These are phyloP conservation scores for Nyctibius bracteatus DNA, from an alignment of 2,113 vertebrate species.

Conservation along the genomic window DNA sequence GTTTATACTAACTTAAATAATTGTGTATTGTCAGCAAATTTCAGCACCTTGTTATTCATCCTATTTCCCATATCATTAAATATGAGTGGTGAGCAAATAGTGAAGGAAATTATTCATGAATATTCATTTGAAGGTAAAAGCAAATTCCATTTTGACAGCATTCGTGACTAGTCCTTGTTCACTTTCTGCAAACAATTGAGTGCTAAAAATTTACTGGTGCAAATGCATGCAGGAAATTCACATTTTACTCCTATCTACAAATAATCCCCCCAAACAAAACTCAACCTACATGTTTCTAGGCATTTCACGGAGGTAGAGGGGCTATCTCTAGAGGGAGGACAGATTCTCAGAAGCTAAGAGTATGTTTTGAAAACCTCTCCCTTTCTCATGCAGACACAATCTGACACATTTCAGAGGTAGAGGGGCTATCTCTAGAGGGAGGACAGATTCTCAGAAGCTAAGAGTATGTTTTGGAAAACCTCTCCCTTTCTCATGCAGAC, in stretches of 20 bases:
- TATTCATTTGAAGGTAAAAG: constrained; percentile 61
- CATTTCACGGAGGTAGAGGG: neutral
- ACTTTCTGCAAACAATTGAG: constrained; percentile 19
- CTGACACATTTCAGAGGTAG: neutral
- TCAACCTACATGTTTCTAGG: neutral
- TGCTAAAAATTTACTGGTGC: neutral
- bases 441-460: neutral
- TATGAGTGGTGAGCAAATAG: constrained; percentile 64
- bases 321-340: neutral
- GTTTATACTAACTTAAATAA: constrained; percentile 60
- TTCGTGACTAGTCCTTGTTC: constrained; percentile 1
- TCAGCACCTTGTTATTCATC: constrained; percentile 54
- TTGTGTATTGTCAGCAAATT: constrained; percentile 50
- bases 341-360: neutral
- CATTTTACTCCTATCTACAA: neutral
- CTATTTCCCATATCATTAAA: constrained; percentile 62
- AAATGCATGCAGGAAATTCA: neutral
- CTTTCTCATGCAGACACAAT: neutral
- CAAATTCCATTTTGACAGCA: constrained; percentile 29
- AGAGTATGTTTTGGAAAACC: neutral
- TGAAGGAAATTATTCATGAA: constrained; percentile 58
- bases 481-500: neutral
- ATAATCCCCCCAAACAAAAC: neutral
- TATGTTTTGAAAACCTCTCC: neutral
- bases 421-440: neutral